phyloP scores from a whole-genome alignment of 1,140 invertebrate genomes.

The Zaprionus ghesquierei region DNA sequence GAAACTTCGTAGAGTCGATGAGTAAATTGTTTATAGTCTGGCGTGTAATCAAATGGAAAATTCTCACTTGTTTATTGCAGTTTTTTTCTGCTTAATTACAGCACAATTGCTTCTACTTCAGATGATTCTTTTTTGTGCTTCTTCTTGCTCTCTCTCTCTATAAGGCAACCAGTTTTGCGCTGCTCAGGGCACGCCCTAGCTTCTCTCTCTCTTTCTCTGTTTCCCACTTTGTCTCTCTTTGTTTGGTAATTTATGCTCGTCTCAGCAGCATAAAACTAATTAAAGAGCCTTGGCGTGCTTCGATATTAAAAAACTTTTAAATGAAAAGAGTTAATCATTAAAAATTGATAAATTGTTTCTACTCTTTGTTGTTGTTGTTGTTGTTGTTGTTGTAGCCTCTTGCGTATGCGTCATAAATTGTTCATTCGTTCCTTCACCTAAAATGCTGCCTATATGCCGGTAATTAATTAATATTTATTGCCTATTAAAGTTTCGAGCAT shows the following conservation, averaged over 20 bases:
- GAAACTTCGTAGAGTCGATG: neutral
- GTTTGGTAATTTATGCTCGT: slow-evolving; percentile 36
- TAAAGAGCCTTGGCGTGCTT: slow-evolving; percentile 34
- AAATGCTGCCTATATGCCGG: slow-evolving; percentile 3
- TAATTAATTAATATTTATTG: slow-evolving; percentile 36
- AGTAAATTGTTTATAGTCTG: slow-evolving; percentile 16
- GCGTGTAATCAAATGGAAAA: slow-evolving; percentile 12
- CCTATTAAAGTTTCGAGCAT: slow-evolving; percentile 9
- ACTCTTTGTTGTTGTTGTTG: neutral
- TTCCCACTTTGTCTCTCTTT: neutral
- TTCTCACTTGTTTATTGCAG: neutral
- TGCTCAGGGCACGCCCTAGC: neutral
- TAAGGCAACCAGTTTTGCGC: slow-evolving; percentile 13
- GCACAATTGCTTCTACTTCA: neutral
- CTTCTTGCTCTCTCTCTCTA: neutral
- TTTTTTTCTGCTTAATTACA: slow-evolving; percentile 27
- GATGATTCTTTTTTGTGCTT: neutral
- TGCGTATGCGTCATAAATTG: slow-evolving; percentile 20
- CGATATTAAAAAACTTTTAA: slow-evolving; percentile 5
- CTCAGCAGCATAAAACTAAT: slow-evolving; percentile 42
- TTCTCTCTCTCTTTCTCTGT: neutral
- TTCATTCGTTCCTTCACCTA: neutral
- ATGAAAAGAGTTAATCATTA: slow-evolving; percentile 28
- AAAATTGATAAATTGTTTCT: slow-evolving; percentile 40
- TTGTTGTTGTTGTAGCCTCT: neutral